Base-by-base conservation (phyloP, 2,888 invertebrate genomes). In the Heliconius aoede region DNA sequence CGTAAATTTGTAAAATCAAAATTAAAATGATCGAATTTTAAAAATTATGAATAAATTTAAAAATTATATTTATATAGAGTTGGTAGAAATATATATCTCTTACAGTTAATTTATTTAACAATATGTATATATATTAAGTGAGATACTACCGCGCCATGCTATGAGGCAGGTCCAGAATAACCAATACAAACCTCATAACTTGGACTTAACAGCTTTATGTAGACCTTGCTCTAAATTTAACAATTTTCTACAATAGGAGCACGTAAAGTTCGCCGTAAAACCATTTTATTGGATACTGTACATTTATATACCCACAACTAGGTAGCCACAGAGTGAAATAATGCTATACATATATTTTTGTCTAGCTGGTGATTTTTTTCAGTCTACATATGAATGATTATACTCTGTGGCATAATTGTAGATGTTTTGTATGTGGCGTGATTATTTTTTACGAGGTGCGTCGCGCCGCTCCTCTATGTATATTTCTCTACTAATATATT, bases 401-500 rank as follows among this genome's bases (percentile, higher is more conserved):
- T 75, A 51, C 36, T 71, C 69, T 64, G 62, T 36, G 71, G 11
- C 46, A 21, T 60, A 65, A n/a, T 75, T 71, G 32, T 51, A 69
- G 58, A 75, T 51, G 51, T 51, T 55, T 62, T 69, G 69, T 75
- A 69, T 69, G 61, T 46, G 36, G 74, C 32, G 73, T 55, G 68
- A 68, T 74, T 68, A 74, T 74, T 74, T 75, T 75, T 75, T 75
- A 75, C 62, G 74, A 75, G 32, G 26, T 62, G 30, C 32, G 51
- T 75, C 69, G 62, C 74, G 74, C 30, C 60, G 46, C 40, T 51
- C 30, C 28, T 36, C 60, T 71, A 36, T 65, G 55, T 61, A 67
- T 58, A 74, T 60, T n/a, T 40, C 67, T 61, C 61, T 46, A 61
- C 51, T 64, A n/a, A n/a, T n/a, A n/a, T n/a, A 40, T 51, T 69